phyloP scores from a whole-genome alignment of 2,797 vertebrate genomes.

The Masticophis lateralis region DNA sequence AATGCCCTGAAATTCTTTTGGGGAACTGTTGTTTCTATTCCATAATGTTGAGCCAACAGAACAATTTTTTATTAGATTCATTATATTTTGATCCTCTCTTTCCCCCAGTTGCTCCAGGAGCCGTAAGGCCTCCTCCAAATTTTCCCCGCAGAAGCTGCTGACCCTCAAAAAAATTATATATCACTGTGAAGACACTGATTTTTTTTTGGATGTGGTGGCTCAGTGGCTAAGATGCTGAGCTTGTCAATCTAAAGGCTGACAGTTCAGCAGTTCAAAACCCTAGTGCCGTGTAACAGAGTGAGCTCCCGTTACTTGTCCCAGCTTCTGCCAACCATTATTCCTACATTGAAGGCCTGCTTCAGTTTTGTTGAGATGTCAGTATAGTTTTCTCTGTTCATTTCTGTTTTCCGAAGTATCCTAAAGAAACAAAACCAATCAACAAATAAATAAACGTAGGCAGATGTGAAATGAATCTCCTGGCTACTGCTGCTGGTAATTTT shows the following conservation, averaged over 20 bases:
- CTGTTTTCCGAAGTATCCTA: neutral
- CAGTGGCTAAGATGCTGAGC: too few relatives aligned
- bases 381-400: neutral
- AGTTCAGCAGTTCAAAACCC: too few relatives aligned
- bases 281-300: too few relatives aligned
- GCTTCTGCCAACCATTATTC: too few relatives aligned
- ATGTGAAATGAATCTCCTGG: neutral
- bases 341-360: neutral
- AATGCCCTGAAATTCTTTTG: neutral
- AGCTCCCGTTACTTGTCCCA: too few relatives aligned
- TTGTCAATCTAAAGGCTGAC: too few relatives aligned
- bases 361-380: neutral
- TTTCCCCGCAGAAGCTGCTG: neutral
- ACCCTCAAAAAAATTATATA: neutral
- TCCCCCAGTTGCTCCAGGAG: neutral
- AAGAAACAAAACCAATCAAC: neutral
- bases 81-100: neutral
- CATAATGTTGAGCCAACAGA: neutral
- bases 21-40: neutral
- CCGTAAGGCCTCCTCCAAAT: neutral
- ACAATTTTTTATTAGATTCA: neutral
- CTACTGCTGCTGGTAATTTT: neutral
- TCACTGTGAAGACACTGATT: neutral
- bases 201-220: neutral
- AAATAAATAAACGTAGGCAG: neutral